Evolutionary conservation across 2,888 invertebrate genomes (phyloP).

Genomic region (Cheilosia soror): DNA sequence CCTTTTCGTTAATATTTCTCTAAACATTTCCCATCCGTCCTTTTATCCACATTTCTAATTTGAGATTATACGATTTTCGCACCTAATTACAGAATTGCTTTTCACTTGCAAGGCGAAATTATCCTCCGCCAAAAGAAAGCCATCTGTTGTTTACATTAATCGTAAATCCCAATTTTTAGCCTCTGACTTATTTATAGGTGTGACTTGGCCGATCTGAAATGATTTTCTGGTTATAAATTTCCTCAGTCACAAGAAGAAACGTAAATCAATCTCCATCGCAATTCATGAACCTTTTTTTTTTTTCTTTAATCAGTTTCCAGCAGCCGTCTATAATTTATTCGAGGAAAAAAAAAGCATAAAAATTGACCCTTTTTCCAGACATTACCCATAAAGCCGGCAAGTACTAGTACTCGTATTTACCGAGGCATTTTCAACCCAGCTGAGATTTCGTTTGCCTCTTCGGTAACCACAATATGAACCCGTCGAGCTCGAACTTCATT

Average conservation of each 20-base stretch:
- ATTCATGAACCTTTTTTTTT: background rate
- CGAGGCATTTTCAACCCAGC: background rate
- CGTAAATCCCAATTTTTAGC: background rate
- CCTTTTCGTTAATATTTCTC: no score
- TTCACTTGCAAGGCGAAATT: background rate
- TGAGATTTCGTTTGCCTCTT: background rate
- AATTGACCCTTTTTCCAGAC: background rate
- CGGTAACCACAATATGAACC: conserved; percentile 1
- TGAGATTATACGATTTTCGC: background rate
- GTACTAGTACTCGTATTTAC: background rate
- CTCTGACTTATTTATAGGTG: background rate
- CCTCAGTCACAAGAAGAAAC: background rate
- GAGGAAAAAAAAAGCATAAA: background rate
- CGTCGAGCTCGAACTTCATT: background rate
- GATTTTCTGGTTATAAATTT: background rate
- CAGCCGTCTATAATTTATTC: conserved; percentile 1
- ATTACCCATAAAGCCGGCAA: background rate
- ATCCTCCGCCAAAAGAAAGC: background rate
- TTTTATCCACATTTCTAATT: background rate
- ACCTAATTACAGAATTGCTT: background rate
- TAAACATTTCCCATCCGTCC: no score
- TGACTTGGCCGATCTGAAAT: background rate
- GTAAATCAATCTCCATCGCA: background rate
- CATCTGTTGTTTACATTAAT: background rate
- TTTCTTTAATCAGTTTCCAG: background rate